A percentile compares a stretch with the other conserved stretches of the same genome.
Evolutionary conservation across 1,140 invertebrate genomes (phyloP).

Genomic region (Formica selysi): DNA sequence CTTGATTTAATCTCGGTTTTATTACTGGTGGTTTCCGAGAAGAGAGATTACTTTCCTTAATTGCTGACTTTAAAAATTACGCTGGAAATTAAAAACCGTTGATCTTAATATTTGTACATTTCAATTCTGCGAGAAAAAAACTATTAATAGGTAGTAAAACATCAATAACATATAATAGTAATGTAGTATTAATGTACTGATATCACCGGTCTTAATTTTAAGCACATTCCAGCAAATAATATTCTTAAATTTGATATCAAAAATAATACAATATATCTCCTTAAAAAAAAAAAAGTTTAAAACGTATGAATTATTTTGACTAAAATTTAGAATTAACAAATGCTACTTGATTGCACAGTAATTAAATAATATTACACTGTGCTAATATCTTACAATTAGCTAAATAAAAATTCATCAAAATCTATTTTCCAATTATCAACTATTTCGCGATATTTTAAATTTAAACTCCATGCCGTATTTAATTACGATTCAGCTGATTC

Average conservation of each 20-base stretch:
- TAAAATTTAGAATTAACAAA: background rate
- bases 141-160: background rate
- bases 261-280: background rate
- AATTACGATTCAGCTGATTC: conserved; percentile 1
- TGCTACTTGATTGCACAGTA: too few relatives aligned
- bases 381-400: too few relatives aligned
- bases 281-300: background rate
- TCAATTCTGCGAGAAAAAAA: background rate
- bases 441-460: background rate
- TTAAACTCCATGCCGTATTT: background rate
- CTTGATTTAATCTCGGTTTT: conserved; percentile 32
- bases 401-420: background rate
- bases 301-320: background rate
- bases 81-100: background rate
- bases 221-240: background rate
- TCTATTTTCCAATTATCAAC: background rate
- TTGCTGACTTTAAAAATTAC: conserved; percentile 6
- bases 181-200: background rate
- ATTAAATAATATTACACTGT: too few relatives aligned
- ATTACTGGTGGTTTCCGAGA: background rate
- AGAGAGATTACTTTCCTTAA: conserved; percentile 12
- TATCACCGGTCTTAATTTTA: background rate
- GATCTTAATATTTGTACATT: conserved; percentile 20
- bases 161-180: background rate
- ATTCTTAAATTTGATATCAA: background rate